Conservation (phyloP, 2,888 invertebrate species). For the Halocaridina rubra region DNA sequence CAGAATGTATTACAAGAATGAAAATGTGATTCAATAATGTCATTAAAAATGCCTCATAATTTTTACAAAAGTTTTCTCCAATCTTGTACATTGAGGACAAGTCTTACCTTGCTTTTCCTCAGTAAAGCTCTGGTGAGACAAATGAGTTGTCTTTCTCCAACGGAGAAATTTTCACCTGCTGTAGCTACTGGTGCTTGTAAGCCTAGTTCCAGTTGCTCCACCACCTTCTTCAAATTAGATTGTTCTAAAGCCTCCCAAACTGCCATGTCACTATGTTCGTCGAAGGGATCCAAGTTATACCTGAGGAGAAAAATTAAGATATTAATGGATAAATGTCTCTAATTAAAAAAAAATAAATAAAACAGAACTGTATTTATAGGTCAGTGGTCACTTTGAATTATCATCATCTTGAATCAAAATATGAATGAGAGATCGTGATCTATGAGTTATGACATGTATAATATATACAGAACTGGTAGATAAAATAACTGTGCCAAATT, state of each 20-base stretch:
- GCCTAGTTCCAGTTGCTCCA: slow-evolving; percentile 39
- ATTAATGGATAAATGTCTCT: neutral
- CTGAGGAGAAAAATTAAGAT: slow-evolving; percentile 65
- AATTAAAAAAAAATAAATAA: neutral
- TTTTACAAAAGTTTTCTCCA: too few relatives aligned
- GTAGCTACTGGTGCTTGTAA: slow-evolving; percentile 52
- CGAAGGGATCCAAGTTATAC: slow-evolving; percentile 71
- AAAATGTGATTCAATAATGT: too few relatives aligned
- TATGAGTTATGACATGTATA: too few relatives aligned
- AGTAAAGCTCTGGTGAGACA: slow-evolving; percentile 75
- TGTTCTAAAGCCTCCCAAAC: slow-evolving; percentile 71
- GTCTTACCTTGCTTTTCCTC: slow-evolving; percentile 72
- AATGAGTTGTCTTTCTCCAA: slow-evolving; percentile 75
- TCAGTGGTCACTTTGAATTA: too few relatives aligned
- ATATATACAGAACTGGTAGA: too few relatives aligned
- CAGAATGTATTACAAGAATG: too few relatives aligned
- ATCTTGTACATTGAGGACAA: too few relatives aligned
- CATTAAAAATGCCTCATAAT: too few relatives aligned
- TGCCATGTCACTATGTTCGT: slow-evolving; percentile 67
- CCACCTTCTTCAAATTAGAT: slow-evolving; percentile 68
- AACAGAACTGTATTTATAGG: too few relatives aligned
- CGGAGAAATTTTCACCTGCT: slow-evolving; percentile 67
- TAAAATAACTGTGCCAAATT: neutral
- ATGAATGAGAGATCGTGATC: too few relatives aligned
- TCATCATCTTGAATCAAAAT: too few relatives aligned